Conservation (phyloP, 2,113 vertebrate species). For the Podiceps cristatus region DNA sequence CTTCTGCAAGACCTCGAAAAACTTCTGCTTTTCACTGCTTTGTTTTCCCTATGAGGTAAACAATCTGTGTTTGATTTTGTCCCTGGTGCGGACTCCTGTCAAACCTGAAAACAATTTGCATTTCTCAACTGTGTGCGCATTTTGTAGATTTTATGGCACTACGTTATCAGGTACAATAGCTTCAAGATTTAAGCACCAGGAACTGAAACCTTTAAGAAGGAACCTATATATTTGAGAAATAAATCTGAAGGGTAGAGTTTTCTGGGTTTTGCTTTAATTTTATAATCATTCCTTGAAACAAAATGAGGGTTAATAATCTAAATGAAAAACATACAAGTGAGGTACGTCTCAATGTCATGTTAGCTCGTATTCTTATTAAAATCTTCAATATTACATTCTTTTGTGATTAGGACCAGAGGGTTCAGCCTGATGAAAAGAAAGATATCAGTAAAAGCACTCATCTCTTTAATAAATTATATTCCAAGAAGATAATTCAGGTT, state of each 20-base stretch:
- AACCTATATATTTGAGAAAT: not conserved
- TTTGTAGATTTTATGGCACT: conserved; percentile 16
- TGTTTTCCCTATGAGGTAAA: conserved; percentile 7
- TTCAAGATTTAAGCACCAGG: conserved; percentile 42
- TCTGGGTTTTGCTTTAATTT: not conserved
- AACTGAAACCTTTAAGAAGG: conserved; percentile 21
- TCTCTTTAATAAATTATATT: conserved; percentile 44
- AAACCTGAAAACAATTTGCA: conserved; percentile 39
- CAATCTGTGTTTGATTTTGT: not conserved
- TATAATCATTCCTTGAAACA: conserved; percentile 12
- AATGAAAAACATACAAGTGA: conserved; percentile 18
- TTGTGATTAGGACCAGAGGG: conserved; percentile 9
- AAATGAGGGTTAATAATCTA: not conserved
- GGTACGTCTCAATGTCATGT: not conserved
- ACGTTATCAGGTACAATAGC: not conserved
- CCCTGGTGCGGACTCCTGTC: not conserved
- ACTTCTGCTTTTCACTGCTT: not conserved
- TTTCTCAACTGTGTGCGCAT: conserved; percentile 45
- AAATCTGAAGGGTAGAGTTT: not conserved
- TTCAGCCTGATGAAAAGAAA: conserved; percentile 18
- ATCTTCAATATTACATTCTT: not conserved
- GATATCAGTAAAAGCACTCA: conserved; percentile 14
- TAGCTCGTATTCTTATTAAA: conserved; percentile 4
- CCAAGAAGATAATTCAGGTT: conserved; percentile 43
- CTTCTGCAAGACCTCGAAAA: not conserved